A percentile compares a stretch with the other conserved stretches of the same genome.
phyloP scores from a whole-genome alignment of 2,888 invertebrate species.

The Allacma fusca region DNA sequence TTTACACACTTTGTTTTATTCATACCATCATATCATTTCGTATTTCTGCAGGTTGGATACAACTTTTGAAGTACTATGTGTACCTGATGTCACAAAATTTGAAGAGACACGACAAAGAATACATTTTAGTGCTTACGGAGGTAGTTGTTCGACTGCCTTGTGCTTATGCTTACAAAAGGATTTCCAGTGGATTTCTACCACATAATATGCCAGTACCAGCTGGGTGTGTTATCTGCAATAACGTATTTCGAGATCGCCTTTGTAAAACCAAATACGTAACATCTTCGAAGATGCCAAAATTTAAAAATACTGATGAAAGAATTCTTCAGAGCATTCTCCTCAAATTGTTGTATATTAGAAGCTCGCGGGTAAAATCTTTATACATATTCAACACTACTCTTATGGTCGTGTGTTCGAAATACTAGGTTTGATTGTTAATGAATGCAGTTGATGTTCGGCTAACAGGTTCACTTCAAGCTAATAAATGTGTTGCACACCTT shows the following conservation, averaged over 20 bases:
- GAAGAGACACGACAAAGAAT: not conserved
- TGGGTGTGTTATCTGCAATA: slow-evolving; percentile 25
- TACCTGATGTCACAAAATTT: not conserved
- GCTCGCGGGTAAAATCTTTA: not conserved
- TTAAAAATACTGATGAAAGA: not conserved
- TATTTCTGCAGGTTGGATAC: slow-evolving; percentile 11
- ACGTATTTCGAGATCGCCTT: not conserved
- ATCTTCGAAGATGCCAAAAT: not conserved
- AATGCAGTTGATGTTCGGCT: not conserved
- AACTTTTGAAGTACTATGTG: not conserved
- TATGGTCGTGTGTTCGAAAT: too few species aligned
- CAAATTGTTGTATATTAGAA: not conserved
- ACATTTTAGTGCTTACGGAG: slow-evolving; percentile 21
- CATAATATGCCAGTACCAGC: not conserved
- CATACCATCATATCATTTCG: not conserved
- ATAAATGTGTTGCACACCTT: slow-evolving; percentile 7
- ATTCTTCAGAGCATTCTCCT: not conserved
- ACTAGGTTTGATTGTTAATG: too few species aligned
- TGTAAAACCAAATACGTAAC: not conserved
- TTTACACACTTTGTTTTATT: not conserved
- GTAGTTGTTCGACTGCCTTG: slow-evolving; percentile 37
- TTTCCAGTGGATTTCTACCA: not conserved
- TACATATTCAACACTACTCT: too few species aligned
- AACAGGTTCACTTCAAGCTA: slow-evolving; percentile 23
- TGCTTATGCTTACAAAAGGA: slow-evolving; percentile 14